Evolutionary conservation across 2,888 invertebrate genomes (phyloP), one percentile per base, ranked within the genome.

Genomic region (Eupithecia inturbata): DNA sequence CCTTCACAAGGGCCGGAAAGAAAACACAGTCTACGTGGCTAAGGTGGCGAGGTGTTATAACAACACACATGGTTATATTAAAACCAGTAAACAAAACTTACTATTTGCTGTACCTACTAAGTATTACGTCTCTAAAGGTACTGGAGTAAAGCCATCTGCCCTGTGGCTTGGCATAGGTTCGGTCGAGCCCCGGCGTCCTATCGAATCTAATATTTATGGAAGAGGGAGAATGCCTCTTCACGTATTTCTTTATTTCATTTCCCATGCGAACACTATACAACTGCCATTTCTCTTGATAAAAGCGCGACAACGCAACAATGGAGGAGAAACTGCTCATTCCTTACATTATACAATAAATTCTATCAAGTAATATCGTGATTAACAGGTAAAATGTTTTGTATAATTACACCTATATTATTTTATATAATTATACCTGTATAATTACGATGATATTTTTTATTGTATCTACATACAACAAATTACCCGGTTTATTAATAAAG

Each of bases 191-290:
- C 78, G 76, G 78, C 78, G 78, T 81, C 80, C 85, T 83, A 87
- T 88, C 85, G 85, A 85, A 84, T 88, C 83, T 88, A 88, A 88
- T 89, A 89, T 90, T 90, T 87, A 90, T 87, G 82, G 82, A 81
- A 78, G 76, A 75, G 74, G 77, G 78, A 80, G 78, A 80, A 82
- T 81, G 81, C 80, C 75, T 74, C 77, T 77, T 73, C 75, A 78
- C 78, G 80, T 82, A 79, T 81, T 81, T 81, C 81, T 80, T 83
- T 82, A 82, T 82, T 82, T 80, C 80, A 79, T 81, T 81, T 80
- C 81, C 80, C 80, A 67, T 71, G 82, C 76, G 80, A 77, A 78
- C 76, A 64, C 72, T 79, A 78, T 75, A 72, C 77, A 68, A 73
- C 62, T 70, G 75, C 80, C 77, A 80, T 82, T 80, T 73, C 80